Base-by-base conservation (phyloP, 2,797 vertebrate genomes). In the Gallinago solitaria region DNA sequence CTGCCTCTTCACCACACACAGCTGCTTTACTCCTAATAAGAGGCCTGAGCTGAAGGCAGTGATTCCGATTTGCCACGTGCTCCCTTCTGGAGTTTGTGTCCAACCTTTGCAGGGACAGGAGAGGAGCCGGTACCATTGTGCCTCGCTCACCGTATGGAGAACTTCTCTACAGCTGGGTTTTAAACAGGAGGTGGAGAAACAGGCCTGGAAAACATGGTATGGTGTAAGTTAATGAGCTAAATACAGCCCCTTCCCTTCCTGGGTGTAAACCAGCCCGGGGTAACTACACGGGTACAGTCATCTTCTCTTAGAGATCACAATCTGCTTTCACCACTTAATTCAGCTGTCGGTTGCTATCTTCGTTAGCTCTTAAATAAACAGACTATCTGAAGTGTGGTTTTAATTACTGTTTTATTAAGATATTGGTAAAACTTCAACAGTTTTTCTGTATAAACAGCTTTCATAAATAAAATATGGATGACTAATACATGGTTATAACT, bases 321-420 rank as follows among this genome's bases (percentile, higher is more conserved):
- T 1, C 13, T 12, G 30, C 85, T 88, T 28, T 23, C 15, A 21
- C 16, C 50, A 8, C 33, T 41, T 4, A 25, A 30, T 9, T 18
- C 17, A 9, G 43, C 8, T 4, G 41, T 3, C 64, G 37, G 32
- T 75, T 1, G 1, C 77, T 89, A 2, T 27, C 60, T 33, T 39
- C 67, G 5, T 69, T 47, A 27, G 56, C 69, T 77, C 93, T 95
- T 84, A 95, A 98, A 97, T 93, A 98, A 97, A 95, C 95, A 97
- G 92, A 96, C 91, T 95, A 35, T 4, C 85, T 96, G 91, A 70
- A 83, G 35, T 96, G 61, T 77, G 79, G 97, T 97, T 97, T 98
- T 96, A 98, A 96, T 98, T 96, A 96, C 97, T 97, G 92, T 98
- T 98, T 98, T 98, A 98, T 96, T 98, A 98, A 97, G 98, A 97